Evolutionary conservation across 1,140 invertebrate genomes (phyloP).

Genomic region (Wasmannia auropunctata): DNA sequence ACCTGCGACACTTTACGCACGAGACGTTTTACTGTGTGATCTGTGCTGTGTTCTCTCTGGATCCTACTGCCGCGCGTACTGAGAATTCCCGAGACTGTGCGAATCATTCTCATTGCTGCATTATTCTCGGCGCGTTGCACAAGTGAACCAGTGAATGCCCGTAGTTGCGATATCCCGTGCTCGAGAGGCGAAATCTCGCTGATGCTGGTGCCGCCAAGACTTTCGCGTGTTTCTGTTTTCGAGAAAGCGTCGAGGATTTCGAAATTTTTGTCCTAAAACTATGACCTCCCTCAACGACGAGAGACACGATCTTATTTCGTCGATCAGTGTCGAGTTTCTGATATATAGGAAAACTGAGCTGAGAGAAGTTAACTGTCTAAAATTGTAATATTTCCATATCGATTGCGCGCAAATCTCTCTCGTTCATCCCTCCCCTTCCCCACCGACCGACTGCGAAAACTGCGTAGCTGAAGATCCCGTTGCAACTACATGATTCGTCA

Average conservation of each 20-base stretch:
- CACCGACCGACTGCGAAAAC: not conserved
- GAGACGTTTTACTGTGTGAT: conserved; percentile 51
- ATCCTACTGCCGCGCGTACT: not conserved
- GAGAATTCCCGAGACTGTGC: not conserved
- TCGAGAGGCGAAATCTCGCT: not conserved
- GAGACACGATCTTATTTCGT: not conserved
- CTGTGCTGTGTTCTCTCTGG: conserved; percentile 56
- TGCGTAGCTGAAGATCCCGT: not conserved
- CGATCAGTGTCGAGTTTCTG: not conserved
- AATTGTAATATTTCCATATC: conserved; percentile 3
- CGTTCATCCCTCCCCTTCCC: not conserved
- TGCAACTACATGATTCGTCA: not conserved
- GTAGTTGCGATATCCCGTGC: conserved; percentile 7
- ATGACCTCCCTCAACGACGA: no score
- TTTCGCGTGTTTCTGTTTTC: not conserved
- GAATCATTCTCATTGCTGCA: not conserved
- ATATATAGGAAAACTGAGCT: not conserved
- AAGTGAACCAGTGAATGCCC: conserved; percentile 45
- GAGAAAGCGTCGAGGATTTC: not conserved
- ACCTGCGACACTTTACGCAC: not conserved
- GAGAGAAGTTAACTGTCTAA: not conserved
- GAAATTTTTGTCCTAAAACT: not conserved
- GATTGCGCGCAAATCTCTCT: not conserved
- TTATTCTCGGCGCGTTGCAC: not conserved
- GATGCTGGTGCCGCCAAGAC: conserved; percentile 4